These are phyloP conservation scores for Drosophila nigrodunni DNA, from an alignment of 1,140 invertebrate species.

Conservation along the genomic window DNA sequence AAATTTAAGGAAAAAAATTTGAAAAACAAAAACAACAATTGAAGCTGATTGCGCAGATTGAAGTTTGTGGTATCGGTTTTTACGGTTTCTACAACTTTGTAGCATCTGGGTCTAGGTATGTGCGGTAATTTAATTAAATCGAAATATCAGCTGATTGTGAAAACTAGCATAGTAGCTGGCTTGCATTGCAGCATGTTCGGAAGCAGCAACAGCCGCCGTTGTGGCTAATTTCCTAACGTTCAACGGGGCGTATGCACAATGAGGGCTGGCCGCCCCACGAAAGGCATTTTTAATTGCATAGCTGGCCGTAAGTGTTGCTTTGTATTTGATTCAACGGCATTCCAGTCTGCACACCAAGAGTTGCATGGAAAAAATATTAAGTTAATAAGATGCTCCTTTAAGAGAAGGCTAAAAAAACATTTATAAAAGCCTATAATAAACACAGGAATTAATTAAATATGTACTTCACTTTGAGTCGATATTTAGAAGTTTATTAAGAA, in stretches of 20 bases:
- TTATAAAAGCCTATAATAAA: too few species aligned
- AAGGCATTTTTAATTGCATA: conserved; percentile 65
- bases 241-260: conserved; percentile 71
- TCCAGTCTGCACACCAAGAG: conserved; percentile 6
- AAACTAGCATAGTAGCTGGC: conserved; percentile 33
- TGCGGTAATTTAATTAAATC: conserved; percentile 79
- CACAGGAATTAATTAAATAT: too few species aligned
- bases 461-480: too few species aligned
- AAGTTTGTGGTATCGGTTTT: conserved; percentile 12
- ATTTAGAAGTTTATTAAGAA: too few species aligned
- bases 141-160: conserved; percentile 76
- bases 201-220: conserved; percentile 24
- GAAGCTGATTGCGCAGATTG: conserved; percentile 44
- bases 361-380: not conserved
- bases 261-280: not conserved
- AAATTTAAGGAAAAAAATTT: conserved; percentile 9
- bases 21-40: conserved; percentile 55
- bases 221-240: conserved; percentile 27
- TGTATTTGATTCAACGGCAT: conserved; percentile 28
- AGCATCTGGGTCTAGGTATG: conserved; percentile 45
- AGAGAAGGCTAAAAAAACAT: too few species aligned
- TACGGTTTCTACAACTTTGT: not conserved
- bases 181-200: not conserved
- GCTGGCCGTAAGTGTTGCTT: conserved; percentile 26
- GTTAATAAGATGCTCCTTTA: not conserved